Evolutionary conservation across 2,888 invertebrate genomes (phyloP), one percentile per base, ranked within the genome.

Genomic region (Parochlus steinenii): DNA sequence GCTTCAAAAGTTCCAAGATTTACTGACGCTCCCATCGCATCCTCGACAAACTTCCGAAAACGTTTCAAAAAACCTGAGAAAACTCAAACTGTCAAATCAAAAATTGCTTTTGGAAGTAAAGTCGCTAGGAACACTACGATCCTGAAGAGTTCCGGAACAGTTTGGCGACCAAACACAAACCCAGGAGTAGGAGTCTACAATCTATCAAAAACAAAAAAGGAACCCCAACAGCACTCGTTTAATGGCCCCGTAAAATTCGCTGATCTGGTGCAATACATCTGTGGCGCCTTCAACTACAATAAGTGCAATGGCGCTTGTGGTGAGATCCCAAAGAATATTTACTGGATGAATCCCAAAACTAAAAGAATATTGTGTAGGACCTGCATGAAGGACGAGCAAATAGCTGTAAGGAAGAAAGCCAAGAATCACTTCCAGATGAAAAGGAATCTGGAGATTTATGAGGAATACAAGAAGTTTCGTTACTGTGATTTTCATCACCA

Each of bases 1-100:
- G 24, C 36, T 15, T 36, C 30, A 12, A 22, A 29, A 36, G 36
- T 36, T 24, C 30, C 36, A 23, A 5, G 36, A 6, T 36, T 36
- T 18, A 14, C 23, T 5, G 36, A 36, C 4, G 23, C 23, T 4
- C 10, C 25, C 4, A 23, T 30, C 2, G 36, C 29, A 12, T 17
- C 30, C 5, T 18, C 30, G 1, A 22, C 20, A 19, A 30, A 16
- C 2, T 35, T 22, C 14, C 17, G 24, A 29, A n/a, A n/a, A n/a
- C 8, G 36, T 3, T 27, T 10, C 8, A 34, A 17, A 20, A 34
- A 17, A 27, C 11, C 27, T 5, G 8, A 26, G 15, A 19, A 34
- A 34, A 8, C 31, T 14, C 22, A 20, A 11, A n/a, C 11, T 14
- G 18, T 17, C n/a, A 6, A 10, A 6, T 12, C 10, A n/a, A 27